Base-by-base conservation (phyloP, 2,113 vertebrate species). In the Sula dactylatra region DNA sequence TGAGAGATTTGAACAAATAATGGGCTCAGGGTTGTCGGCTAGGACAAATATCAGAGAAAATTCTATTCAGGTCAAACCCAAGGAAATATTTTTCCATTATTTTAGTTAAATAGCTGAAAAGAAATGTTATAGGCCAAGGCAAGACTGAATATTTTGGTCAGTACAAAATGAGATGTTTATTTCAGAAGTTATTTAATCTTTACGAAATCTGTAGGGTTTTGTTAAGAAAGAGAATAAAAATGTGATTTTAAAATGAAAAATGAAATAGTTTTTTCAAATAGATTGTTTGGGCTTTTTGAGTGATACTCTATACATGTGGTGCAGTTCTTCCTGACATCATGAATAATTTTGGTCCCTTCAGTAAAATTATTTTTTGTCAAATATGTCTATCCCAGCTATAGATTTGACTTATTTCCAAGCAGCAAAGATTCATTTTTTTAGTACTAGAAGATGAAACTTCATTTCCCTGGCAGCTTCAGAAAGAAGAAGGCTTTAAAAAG, bases 321-420 rank as follows among this genome's bases (percentile, higher is more conserved):
- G 27, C 42, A 73, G 71, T 59, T 91, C 83, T 84, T 84, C 69
- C 78, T 90, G 95, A 91, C 78, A 93, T 78, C 65, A 47, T 74
- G 89, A 96, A 92, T 93, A 94, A 89, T 84, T 90, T 84, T 47
- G 12, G 44, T 34, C n/a, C 36, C 44, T 65, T 82, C 47, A 6
- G 87, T 83, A 87, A 93, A 80, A 70, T 88, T 74, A 40, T 79
- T 78, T 95, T 95, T 89, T 82, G 61, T 93, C 90, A 91, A 59
- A 73, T 47, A 36, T 45, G 25, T 87, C 84, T 91, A 61, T 62
- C 56, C 58, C 66, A 87, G 82, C 70, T 82, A 84, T 79, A 90
- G 83, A 71, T 69, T 56, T 91, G 65, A 94, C 73, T 88, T 82
- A 93, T 83, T 94, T 86, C 82, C 64, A 83, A 86, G 42, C 8